phyloP scores from a whole-genome alignment of 23 tunicate genomes.

The Phallusia fumigata region DNA sequence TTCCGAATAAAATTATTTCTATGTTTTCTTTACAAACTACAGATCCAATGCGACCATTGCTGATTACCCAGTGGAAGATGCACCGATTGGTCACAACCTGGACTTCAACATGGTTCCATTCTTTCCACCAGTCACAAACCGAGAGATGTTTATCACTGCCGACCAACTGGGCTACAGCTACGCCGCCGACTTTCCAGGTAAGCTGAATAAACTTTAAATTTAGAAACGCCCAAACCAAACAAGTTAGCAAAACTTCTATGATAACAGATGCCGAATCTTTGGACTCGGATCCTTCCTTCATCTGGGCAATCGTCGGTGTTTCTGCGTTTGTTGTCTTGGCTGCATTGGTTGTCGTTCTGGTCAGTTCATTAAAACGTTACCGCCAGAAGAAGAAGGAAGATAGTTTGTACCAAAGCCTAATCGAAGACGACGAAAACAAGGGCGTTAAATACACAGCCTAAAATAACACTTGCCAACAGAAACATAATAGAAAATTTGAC shows the following conservation, averaged over 20 bases:
- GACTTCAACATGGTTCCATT: conserved; percentile 85
- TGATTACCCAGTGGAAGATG: conserved; percentile 52
- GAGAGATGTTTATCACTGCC: conserved; percentile 65
- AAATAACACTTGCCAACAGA: not conserved
- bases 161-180: conserved; percentile 69
- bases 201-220: not conserved
- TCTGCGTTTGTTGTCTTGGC: conserved; percentile 37
- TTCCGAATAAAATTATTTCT: not conserved
- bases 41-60: conserved; percentile 46
- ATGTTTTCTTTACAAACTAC: not conserved
- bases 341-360: conserved; percentile 20
- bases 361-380: conserved; percentile 12
- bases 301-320: conserved; percentile 69
- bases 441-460: conserved; percentile 47
- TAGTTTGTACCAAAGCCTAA: conserved; percentile 49
- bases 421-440: conserved; percentile 35
- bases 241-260: too few relatives aligned
- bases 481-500: not conserved
- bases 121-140: conserved; percentile 69
- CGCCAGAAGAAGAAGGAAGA: conserved; percentile 41
- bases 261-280: not conserved
- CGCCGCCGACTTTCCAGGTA: conserved; percentile 64
- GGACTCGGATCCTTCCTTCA: conserved; percentile 35
- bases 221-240: too few relatives aligned
- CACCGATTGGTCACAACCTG: conserved; percentile 83